Evolutionary conservation across 2,888 invertebrate species (phyloP), one percentile per base, ranked within the genome.

Genomic region (Lycia hirtaria): DNA sequence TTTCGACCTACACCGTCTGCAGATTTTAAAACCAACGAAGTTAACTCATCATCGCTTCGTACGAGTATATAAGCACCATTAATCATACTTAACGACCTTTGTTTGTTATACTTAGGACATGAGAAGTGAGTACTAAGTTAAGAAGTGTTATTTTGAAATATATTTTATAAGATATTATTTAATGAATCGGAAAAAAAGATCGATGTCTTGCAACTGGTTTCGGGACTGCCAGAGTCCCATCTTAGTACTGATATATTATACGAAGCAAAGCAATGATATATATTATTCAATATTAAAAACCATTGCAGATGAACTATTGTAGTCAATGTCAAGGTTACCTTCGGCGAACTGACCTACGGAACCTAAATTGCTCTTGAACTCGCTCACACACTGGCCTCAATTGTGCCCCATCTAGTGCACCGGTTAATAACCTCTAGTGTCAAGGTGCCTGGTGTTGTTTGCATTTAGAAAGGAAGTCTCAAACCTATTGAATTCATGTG

Each of bases 331-430:
- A 90, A 90, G 91, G 91, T 92, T 90, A 92, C 90, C 91, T 92
- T 91, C 88, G 87, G 81, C 85, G 91, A 87, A 91, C 91, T 92
- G 91, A 92, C 91, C 91, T 92, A 92, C 86, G 89, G 89, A 87
- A 92, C 89, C 86, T 88, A 90, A 92, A 91, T 92, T 91, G 91
- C 86, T 92, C 91, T 89, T 89, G 91, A 90, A 89, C 91, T 88
- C 88, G 88, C 85, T 88, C 89, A 86, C 88, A 89, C 87, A 88
- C 83, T 90, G 90, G 89, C 90, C 91, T 91, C 91, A 91, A 92
- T 92, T 91, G 90, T 85, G 85, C 81, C 80, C 85, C 85, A 83
- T 86, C 89, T 88, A 89, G 86, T 88, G 89, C 88, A 86, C 83
- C 90, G 92, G 92, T 92, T 90, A 92, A 87, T 91, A 91, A 92